These are phyloP conservation scores for Eumaeus atala DNA, from an alignment of 1,140 invertebrate species.

Conservation along the genomic window DNA sequence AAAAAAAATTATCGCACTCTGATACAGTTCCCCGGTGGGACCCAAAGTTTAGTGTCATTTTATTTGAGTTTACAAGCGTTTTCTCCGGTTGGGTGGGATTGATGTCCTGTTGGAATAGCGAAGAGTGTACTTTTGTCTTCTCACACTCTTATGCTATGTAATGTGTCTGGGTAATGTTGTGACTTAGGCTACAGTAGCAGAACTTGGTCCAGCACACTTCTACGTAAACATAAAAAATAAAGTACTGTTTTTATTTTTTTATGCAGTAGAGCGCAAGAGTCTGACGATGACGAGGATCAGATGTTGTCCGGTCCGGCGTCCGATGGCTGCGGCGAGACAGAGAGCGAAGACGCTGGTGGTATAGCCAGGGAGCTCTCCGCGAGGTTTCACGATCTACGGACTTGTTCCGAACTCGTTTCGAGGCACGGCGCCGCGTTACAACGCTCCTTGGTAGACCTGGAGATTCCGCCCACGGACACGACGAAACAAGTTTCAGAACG, in stretches of 20 bases:
- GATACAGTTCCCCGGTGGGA: no score
- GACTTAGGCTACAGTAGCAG: no score
- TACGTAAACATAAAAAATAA: no score
- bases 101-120: no score
- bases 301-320: constrained; percentile 63
- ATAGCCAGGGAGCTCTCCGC: constrained; percentile 76
- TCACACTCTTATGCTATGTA: no score
- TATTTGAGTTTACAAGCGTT: no score
- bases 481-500: constrained; percentile 89
- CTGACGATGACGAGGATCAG: constrained; percentile 90
- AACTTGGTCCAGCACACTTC: no score
- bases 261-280: constrained; percentile 77
- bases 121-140: no score
- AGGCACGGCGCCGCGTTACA: constrained; percentile 91
- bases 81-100: no score
- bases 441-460: constrained; percentile 88
- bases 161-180: no score
- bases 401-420: constrained; percentile 91
- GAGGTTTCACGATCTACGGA: constrained; percentile 89
- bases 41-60: no score
- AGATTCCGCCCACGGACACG: constrained; percentile 72
- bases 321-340: constrained; percentile 41
- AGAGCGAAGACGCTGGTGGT: constrained; percentile 75
- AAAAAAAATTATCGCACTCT: no score
- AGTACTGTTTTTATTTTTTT: background rate